Evolutionary conservation across 2,888 invertebrate genomes (phyloP).

Genomic region (Acanthopleura granulata): DNA sequence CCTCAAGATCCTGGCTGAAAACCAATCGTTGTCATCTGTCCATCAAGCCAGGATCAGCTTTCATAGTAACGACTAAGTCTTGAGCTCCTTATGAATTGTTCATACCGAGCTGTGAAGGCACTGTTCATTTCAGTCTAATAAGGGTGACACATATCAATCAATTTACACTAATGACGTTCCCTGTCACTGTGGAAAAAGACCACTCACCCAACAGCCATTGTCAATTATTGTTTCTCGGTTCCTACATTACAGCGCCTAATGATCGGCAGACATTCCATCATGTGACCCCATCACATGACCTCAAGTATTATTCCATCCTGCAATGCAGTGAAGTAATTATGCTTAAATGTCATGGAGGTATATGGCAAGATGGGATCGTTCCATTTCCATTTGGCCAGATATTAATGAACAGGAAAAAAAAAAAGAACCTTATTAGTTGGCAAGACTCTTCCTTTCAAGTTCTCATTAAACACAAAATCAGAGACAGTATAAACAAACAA

Average conservation of each 20-base stretch:
- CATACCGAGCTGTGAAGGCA: neutral
- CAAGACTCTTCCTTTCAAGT: too few relatives aligned
- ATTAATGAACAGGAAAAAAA: too few relatives aligned
- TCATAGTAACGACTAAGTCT: slow-evolving; percentile 2
- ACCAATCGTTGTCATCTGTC: neutral
- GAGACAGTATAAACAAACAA: too few relatives aligned
- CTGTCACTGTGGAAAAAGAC: neutral
- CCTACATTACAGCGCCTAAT: neutral
- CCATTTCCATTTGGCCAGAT: too few relatives aligned
- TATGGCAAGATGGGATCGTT: too few relatives aligned
- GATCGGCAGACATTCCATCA: neutral
- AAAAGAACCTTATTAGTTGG: too few relatives aligned
- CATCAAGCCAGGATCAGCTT: neutral
- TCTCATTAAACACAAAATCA: too few relatives aligned
- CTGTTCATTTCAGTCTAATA: neutral
- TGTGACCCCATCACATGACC: slow-evolving; percentile 8
- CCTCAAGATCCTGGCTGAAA: too few relatives aligned
- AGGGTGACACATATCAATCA: neutral
- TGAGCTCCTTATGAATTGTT: slow-evolving; percentile 1
- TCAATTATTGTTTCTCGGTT: neutral
- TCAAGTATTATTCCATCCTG: neutral
- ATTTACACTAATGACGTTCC: neutral
- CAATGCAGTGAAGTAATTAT: too few relatives aligned
- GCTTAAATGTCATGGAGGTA: too few relatives aligned
- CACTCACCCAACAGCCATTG: neutral